These are phyloP conservation scores for Cynopterus brachyotis DNA, from an alignment of 2,113 vertebrate genomes.

Conservation along the genomic window DNA sequence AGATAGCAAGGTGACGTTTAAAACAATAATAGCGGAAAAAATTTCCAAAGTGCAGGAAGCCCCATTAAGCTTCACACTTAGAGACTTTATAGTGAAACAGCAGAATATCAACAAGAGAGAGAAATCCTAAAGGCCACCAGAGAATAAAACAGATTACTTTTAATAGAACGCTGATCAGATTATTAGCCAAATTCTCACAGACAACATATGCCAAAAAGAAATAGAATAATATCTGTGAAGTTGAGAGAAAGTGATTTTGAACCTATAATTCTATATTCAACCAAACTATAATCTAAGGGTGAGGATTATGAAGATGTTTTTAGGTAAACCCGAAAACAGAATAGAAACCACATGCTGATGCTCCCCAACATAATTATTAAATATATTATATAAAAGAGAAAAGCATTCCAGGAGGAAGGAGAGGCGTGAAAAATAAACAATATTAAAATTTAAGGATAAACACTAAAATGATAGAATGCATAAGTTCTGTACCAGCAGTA, in stretches of 20 bases:
- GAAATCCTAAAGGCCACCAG: background rate
- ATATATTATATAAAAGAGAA: background rate
- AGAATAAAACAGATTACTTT: background rate
- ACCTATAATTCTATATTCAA: background rate
- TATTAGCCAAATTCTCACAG: background rate
- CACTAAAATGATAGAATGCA: background rate
- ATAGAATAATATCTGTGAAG: background rate
- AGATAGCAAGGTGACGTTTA: background rate
- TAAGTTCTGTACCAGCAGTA: background rate
- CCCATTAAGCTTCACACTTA: background rate
- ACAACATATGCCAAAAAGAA: background rate
- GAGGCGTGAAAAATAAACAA: background rate
- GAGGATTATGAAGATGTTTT: slow-evolving; percentile 16
- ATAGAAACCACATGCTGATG: background rate
- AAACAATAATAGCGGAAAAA: background rate
- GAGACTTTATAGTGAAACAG: background rate
- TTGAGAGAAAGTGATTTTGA: slow-evolving; percentile 1
- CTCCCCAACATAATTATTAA: background rate
- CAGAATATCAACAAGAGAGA: background rate
- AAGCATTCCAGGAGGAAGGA: background rate
- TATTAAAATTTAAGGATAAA: background rate
- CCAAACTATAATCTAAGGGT: background rate
- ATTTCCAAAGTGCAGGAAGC: background rate
- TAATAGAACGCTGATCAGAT: background rate
- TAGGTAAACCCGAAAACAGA: background rate